phyloP scores from a whole-genome alignment of 2,888 invertebrate genomes.

The Elegia similella region DNA sequence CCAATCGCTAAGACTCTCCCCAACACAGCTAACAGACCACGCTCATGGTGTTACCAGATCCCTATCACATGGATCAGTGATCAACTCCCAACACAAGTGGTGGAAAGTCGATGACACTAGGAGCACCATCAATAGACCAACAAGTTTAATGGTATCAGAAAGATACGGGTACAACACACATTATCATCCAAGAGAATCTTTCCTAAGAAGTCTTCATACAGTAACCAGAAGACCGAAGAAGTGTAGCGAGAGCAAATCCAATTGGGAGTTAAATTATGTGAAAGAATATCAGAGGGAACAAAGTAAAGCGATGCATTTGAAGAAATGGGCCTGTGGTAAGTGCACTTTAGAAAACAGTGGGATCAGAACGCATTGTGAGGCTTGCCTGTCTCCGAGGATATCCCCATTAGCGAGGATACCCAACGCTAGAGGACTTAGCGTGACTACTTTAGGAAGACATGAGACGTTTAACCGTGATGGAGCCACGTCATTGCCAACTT shows the following conservation, averaged over 20 bases:
- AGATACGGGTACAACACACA: conserved; percentile 58
- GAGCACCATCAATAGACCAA: conserved; percentile 77
- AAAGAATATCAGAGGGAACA: conserved; percentile 74
- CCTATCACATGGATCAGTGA: conserved; percentile 84
- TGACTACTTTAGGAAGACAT: conserved; percentile 71
- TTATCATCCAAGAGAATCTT: conserved; percentile 63
- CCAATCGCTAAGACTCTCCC: conserved; percentile 63
- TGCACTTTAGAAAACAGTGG: conserved; percentile 89
- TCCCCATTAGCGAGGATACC: conserved; percentile 61
- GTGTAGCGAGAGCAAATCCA: conserved; percentile 69
- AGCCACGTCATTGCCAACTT: conserved; percentile 67
- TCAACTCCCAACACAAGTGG: conserved; percentile 74
- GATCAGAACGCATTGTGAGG: conserved; percentile 85
- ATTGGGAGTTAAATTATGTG: conserved; percentile 75
- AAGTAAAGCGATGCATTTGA: conserved; percentile 63
- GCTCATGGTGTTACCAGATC: conserved; percentile 82
- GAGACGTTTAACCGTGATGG: conserved; percentile 64
- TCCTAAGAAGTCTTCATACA: conserved; percentile 68
- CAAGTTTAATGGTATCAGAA: conserved; percentile 82
- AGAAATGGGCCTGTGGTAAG: conserved; percentile 86
- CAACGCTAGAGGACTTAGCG: conserved; percentile 67
- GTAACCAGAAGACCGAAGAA: conserved; percentile 74
- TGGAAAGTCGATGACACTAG: conserved; percentile 75
- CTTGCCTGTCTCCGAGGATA: conserved; percentile 86
- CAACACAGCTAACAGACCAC: conserved; percentile 64